Conservation (phyloP, 2,888 invertebrate species). For the Andrena camellia region DNA sequence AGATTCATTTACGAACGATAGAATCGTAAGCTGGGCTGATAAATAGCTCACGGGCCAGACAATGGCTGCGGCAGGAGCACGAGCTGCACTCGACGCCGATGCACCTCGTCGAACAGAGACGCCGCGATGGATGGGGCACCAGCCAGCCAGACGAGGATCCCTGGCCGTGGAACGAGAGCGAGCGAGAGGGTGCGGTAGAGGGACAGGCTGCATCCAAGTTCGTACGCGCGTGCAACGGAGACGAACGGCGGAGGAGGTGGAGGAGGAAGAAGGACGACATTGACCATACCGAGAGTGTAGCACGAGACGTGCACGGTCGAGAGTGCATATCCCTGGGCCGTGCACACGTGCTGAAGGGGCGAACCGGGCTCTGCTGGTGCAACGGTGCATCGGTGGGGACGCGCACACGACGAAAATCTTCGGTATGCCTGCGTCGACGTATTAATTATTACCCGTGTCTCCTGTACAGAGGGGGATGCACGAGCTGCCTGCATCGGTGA, state of each 20-base stretch:
- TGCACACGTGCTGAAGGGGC: constrained; percentile 52
- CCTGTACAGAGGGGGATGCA: constrained; percentile 18
- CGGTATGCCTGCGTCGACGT: constrained; percentile 39
- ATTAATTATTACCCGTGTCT: constrained; percentile 58
- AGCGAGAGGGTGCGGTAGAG: constrained; percentile 16
- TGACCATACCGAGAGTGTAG: constrained; percentile 52
- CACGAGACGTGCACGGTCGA: constrained; percentile 49
- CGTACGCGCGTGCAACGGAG: constrained; percentile 39
- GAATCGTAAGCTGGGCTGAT: constrained; percentile 53
- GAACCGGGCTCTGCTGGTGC: constrained; percentile 30
- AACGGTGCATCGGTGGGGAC: constrained; percentile 51
- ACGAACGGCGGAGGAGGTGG: constrained; percentile 13
- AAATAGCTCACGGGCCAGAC: constrained; percentile 50
- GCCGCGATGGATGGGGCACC: constrained; percentile 47
- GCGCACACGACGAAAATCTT: constrained; percentile 49
- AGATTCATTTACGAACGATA: constrained; percentile 41
- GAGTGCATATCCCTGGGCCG: constrained; percentile 47
- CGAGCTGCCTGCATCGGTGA: constrained; percentile 17
- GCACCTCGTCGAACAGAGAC: constrained; percentile 32
- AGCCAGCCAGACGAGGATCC: constrained; percentile 22
- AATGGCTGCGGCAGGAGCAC: constrained; percentile 41
- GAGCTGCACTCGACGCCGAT: constrained; percentile 30
- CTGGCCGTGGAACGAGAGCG: not conserved
- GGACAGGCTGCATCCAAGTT: not conserved
- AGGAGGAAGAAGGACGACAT: constrained; percentile 50